Conservation (phyloP, 1,140 invertebrate species). For the Carposina sasakii region DNA sequence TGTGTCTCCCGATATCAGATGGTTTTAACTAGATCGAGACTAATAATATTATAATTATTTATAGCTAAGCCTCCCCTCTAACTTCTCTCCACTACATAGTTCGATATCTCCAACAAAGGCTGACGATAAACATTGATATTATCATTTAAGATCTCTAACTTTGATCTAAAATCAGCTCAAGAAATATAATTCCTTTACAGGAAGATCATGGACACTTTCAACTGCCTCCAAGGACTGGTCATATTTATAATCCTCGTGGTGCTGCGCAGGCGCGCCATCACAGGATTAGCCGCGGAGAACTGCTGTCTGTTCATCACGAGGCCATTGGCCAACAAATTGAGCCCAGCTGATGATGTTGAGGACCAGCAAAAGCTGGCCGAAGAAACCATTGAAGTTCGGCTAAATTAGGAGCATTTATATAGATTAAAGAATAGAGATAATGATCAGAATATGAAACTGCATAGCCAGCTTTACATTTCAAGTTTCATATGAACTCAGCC, state of each 20-base stretch:
- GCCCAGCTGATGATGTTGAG: constrained; percentile 73
- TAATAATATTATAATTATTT: no score
- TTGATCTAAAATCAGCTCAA: neutral
- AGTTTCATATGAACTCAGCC: no score
- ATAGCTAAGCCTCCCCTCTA: no score
- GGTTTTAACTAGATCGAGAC: no score
- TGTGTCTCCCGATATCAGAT: no score
- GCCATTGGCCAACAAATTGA: constrained; percentile 66
- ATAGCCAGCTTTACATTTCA: no score
- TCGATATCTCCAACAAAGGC: no score
- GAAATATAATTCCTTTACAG: constrained; percentile 54
- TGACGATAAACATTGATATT: no score
- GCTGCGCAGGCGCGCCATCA: constrained; percentile 74
- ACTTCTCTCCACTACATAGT: no score
- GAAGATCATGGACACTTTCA: constrained; percentile 77
- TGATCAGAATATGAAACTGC: no score
- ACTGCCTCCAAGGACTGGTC: constrained; percentile 77
- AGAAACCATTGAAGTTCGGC: constrained; percentile 56
- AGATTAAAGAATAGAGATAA: no score
- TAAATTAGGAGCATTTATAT: constrained; percentile 40
- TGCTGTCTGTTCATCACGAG: constrained; percentile 51
- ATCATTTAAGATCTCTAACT: constrained; percentile 5
- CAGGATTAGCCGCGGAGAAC: constrained; percentile 62
- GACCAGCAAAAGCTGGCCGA: constrained; percentile 53
- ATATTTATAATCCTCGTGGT: constrained; percentile 78